Evolutionary conservation across 2,888 invertebrate genomes (phyloP).

Genomic region (Priapulus caudatus): DNA sequence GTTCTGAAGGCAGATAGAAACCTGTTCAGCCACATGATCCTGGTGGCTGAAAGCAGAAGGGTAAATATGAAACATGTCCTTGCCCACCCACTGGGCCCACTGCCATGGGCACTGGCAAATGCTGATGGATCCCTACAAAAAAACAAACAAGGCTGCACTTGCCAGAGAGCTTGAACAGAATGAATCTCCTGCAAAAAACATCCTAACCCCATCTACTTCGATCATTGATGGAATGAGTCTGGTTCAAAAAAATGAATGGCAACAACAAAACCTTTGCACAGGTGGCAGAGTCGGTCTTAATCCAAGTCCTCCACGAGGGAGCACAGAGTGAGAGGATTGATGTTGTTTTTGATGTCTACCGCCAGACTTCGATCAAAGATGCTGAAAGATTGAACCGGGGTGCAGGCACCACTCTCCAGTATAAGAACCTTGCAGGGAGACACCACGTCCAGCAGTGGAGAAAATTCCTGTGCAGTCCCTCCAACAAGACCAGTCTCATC

Average conservation of each 20-base stretch:
- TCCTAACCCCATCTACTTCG: not conserved
- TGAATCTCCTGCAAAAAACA: conserved; percentile 8
- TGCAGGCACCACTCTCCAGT: not conserved
- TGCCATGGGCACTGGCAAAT: conserved; percentile 16
- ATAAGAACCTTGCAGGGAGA: conserved; percentile 12
- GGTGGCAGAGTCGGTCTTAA: too few species aligned
- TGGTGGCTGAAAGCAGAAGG: conserved; percentile 14
- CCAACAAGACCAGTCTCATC: conserved; percentile 10
- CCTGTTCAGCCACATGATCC: conserved; percentile 13
- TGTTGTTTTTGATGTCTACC: too few species aligned
- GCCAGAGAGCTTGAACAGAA: conserved; percentile 11
- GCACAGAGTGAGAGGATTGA: too few species aligned
- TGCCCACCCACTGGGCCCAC: conserved; percentile 8
- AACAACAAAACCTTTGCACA: too few species aligned
- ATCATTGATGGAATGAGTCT: too few species aligned
- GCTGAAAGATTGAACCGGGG: not conserved
- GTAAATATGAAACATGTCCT: conserved; percentile 13
- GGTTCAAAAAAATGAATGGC: too few species aligned
- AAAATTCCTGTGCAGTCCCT: conserved; percentile 5
- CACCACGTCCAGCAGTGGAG: conserved; percentile 16
- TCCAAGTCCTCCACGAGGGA: too few species aligned
- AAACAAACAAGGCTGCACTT: conserved; percentile 13
- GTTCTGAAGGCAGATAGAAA: conserved; percentile 9
- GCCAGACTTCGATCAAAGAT: too few species aligned
- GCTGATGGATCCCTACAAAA: conserved; percentile 14